Conservation (phyloP, 2,113 vertebrate genomes). For the Muntiacus reevesi region DNA sequence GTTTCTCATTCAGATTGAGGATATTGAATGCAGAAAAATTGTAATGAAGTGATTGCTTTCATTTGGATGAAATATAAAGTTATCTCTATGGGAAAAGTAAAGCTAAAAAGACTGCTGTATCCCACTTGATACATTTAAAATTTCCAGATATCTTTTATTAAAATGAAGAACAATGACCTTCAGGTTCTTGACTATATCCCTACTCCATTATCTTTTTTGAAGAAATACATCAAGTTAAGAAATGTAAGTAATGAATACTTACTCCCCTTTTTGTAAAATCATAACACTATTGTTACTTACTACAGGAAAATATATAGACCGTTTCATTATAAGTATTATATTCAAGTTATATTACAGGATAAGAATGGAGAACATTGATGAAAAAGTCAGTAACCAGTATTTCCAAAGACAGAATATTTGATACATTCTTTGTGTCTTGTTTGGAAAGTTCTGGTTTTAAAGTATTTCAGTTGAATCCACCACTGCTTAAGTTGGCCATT, state of each 20-base stretch:
- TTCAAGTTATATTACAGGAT: not conserved
- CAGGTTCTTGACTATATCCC: not conserved
- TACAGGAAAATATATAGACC: not conserved
- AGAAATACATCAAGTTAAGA: not conserved
- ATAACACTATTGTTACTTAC: not conserved
- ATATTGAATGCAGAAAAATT: not conserved
- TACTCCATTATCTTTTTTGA: not conserved
- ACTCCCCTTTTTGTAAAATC: not conserved
- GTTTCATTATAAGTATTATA: not conserved
- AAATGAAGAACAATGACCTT: not conserved
- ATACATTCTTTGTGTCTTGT: not conserved
- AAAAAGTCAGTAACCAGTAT: not conserved
- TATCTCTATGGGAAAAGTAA: not conserved
- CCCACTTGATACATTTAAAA: not conserved
- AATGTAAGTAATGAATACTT: not conserved
- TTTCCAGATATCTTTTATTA: not conserved
- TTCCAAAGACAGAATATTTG: not conserved
- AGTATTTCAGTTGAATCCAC: not conserved
- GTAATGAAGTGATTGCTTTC: not conserved
- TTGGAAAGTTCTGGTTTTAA: not conserved
- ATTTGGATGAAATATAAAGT: not conserved
- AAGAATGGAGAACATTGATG: not conserved
- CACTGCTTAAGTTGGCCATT: not conserved
- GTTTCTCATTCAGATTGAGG: not conserved
- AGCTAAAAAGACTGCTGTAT: not conserved